Conservation (phyloP, 2,888 invertebrate species). For the Heteromyza rotundicornis region DNA sequence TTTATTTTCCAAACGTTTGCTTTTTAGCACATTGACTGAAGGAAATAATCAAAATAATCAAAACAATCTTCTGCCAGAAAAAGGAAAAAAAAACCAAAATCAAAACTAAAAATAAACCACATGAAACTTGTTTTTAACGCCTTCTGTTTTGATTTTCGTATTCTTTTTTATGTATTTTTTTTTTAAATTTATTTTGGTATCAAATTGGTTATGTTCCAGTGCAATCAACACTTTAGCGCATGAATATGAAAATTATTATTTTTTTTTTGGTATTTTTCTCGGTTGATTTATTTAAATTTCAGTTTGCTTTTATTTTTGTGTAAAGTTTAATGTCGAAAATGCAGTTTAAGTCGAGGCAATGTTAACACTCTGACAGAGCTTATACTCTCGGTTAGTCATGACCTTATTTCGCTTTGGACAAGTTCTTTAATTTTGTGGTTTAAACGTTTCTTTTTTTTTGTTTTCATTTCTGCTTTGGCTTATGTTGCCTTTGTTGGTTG, state of each 20-base stretch:
- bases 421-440: slow-evolving; percentile 6
- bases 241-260: background rate
- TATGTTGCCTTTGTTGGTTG: too few relatives aligned
- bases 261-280: background rate
- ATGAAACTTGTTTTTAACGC: slow-evolving; percentile 3
- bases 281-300: background rate
- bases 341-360: background rate
- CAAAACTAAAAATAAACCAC: background rate
- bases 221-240: background rate
- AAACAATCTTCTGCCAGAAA: background rate
- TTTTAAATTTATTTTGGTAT: background rate
- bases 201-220: background rate
- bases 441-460: background rate
- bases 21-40: too few relatives aligned
- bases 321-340: background rate
- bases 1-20: too few relatives aligned
- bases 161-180: background rate
- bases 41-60: background rate
- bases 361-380: background rate
- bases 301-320: background rate
- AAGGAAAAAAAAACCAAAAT: background rate
- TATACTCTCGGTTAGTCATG: slow-evolving; percentile 22
- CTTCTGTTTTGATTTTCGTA: slow-evolving; percentile 3
- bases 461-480: background rate
- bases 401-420: slow-evolving; percentile 22